A percentile compares a stretch with the other conserved stretches of the same genome.
Conservation (phyloP, 2,888 invertebrate genomes). For the Eilema caniola region DNA sequence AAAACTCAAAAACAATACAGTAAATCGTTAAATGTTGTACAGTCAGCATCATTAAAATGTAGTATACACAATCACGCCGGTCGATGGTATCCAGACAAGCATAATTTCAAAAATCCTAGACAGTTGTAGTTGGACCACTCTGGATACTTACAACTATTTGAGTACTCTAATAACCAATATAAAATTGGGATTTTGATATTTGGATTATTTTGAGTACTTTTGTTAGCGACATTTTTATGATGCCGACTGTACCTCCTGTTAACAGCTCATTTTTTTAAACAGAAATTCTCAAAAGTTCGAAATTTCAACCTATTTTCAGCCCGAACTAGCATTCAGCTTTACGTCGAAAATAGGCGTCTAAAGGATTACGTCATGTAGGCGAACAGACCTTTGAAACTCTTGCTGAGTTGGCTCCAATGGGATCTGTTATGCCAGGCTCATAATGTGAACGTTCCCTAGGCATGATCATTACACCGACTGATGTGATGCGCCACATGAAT, state of each 20-base stretch:
- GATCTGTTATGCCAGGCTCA: conserved; percentile 2
- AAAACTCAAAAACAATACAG: no score
- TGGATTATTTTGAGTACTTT: no score
- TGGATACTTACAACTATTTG: no score
- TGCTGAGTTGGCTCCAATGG: conserved; percentile 7
- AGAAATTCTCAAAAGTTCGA: neutral
- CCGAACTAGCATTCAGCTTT: neutral
- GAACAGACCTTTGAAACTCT: neutral
- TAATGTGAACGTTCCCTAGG: conserved; percentile 6
- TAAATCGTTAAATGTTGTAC: no score
- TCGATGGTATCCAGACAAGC: no score
- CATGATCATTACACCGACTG: neutral
- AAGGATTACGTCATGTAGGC: conserved; percentile 3
- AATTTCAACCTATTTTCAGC: neutral
- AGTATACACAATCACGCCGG: no score
- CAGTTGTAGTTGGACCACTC: no score
- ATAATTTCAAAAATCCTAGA: no score
- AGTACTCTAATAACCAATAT: no score
- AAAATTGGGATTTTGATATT: no score
- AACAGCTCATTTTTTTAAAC: neutral
- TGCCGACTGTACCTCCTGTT: neutral
- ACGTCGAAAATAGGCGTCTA: conserved; percentile 10
- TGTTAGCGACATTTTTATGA: no score
- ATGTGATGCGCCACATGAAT: neutral
- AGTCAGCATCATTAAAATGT: no score